phyloP scores from a whole-genome alignment of 2,888 invertebrate genomes.

The Stenoptilia bipunctidactyla region DNA sequence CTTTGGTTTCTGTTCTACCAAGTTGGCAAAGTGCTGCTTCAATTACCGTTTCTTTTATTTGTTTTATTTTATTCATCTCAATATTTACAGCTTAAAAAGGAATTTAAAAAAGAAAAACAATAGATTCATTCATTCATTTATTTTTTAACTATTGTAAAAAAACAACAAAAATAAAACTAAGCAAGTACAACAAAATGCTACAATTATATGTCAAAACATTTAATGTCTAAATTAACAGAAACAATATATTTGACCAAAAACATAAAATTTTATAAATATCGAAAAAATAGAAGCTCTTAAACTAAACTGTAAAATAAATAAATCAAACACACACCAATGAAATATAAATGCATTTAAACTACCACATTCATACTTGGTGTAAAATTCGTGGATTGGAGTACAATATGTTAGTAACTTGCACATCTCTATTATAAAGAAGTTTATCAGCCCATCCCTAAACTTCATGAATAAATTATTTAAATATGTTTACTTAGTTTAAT shows the following conservation, averaged over 20 bases:
- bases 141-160: slow-evolving; percentile 35
- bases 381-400: too few species aligned
- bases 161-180: slow-evolving; percentile 28
- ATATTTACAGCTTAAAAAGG: neutral
- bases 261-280: slow-evolving; percentile 40
- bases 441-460: too few species aligned
- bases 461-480: too few species aligned
- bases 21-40: too few species aligned
- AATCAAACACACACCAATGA: slow-evolving; percentile 13
- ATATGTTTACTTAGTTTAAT: too few species aligned
- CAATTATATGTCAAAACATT: slow-evolving; percentile 24
- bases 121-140: slow-evolving; percentile 14
- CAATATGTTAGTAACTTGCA: too few species aligned
- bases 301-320: slow-evolving; percentile 10
- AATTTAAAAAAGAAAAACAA: slow-evolving; percentile 9
- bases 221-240: slow-evolving; percentile 1
- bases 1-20: too few species aligned
- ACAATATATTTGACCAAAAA: too few species aligned
- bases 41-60: too few species aligned
- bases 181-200: slow-evolving; percentile 45
- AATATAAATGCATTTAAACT: slow-evolving; percentile 18
- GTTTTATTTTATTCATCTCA: too few species aligned
- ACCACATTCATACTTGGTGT: neutral
- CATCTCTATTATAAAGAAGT: too few species aligned
- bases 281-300: slow-evolving; percentile 10